These are phyloP conservation scores for Monoplex corrugatus DNA, from an alignment of 2,888 invertebrate genomes.

Conservation along the genomic window DNA sequence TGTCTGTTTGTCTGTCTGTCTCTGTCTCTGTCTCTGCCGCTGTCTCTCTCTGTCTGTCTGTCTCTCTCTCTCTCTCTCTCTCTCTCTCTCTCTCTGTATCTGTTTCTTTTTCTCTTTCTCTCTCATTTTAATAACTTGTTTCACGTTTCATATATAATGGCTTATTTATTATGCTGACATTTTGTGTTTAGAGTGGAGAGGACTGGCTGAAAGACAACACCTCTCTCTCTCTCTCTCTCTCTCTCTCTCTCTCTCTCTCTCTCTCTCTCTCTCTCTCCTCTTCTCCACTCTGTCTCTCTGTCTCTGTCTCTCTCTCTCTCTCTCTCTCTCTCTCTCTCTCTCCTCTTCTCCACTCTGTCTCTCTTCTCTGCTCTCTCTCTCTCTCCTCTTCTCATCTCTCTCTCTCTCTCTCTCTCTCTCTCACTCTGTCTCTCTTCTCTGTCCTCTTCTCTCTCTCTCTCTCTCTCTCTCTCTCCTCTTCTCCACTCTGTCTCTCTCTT, in stretches of 20 bases:
- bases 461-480: no score
- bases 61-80: no score
- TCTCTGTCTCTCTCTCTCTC: not conserved
- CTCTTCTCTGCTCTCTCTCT: not conserved
- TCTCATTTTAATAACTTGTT: no score
- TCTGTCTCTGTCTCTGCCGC: not conserved
- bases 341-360: not conserved
- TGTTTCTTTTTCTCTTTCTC: no score
- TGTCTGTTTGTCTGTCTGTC: not conserved
- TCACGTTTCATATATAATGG: no score
- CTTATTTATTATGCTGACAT: no score
- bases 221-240: no score
- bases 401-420: not conserved
- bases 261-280: slow-evolving; percentile 5
- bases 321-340: not conserved
- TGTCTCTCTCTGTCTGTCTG: no score
- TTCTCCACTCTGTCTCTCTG: not conserved
- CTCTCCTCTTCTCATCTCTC: not conserved
- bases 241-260: not conserved
- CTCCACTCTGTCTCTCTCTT: slow-evolving; percentile 35
- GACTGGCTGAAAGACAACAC: no score
- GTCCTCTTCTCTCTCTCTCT: not conserved
- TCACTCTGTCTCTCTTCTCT: not conserved
- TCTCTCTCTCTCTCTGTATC: no score
- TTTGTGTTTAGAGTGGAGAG: no score